These are phyloP conservation scores for Heliconius himera DNA, from an alignment of 1,140 invertebrate genomes.

Conservation along the genomic window DNA sequence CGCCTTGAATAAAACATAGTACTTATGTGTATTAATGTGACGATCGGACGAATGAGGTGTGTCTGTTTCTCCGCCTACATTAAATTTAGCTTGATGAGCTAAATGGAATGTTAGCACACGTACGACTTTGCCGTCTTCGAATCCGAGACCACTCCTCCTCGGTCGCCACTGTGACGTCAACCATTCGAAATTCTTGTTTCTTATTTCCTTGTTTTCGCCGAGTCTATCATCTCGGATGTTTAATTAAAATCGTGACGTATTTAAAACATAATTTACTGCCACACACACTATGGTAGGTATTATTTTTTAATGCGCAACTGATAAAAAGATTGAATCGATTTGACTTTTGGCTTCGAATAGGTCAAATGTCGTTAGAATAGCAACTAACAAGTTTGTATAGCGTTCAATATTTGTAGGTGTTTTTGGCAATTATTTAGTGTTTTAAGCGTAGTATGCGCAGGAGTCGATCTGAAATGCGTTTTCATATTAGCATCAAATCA, in stretches of 20 bases:
- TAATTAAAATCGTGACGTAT: constrained; percentile 16
- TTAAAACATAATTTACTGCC: constrained; percentile 12
- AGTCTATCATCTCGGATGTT: constrained; percentile 5
- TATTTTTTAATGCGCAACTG: constrained; percentile 15
- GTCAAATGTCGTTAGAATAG: constrained; percentile 6
- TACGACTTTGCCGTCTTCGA: constrained; percentile 35
- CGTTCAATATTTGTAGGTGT: neutral
- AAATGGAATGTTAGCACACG: constrained; percentile 36
- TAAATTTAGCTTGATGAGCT: constrained; percentile 51
- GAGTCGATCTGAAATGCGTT: neutral
- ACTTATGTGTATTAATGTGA: constrained; percentile 45
- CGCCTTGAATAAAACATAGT: constrained; percentile 48
- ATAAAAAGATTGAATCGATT: constrained; percentile 14
- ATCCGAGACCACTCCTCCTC: constrained; percentile 42
- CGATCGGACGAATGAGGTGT: constrained; percentile 50
- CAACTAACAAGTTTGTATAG: neutral
- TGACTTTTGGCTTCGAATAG: constrained; percentile 5
- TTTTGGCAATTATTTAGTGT: neutral
- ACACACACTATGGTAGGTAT: neutral
- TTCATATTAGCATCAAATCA: neutral
- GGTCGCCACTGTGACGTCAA: constrained; percentile 37
- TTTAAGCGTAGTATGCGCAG: neutral
- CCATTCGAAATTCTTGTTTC: constrained; percentile 29
- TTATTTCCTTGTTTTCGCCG: constrained; percentile 40
- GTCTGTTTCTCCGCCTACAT: constrained; percentile 53